A percentile compares a stretch with the other conserved stretches of the same genome.
Evolutionary conservation across 2,113 vertebrate genomes (phyloP).

Genomic region (Lampris incognitus): DNA sequence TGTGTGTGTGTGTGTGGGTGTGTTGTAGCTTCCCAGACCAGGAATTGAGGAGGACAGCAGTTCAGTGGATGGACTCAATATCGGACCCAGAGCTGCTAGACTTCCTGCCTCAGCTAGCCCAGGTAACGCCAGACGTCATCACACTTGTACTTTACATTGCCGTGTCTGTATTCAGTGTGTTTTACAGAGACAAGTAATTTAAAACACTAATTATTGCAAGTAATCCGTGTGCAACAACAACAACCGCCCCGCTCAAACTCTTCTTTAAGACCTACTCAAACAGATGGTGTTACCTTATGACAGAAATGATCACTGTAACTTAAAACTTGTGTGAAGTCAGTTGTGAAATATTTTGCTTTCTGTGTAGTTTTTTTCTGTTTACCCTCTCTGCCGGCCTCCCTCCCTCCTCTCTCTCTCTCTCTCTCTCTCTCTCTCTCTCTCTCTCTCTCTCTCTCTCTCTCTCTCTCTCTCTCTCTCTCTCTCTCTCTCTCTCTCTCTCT

Average conservation of each 20-base stretch:
- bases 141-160: not conserved
- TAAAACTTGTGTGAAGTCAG: too few species aligned
- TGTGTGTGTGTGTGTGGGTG: not conserved
- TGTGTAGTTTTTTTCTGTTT: not conserved
- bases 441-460: not conserved
- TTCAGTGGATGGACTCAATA: slow-evolving; percentile 96
- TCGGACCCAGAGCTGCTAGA: slow-evolving; percentile 93
- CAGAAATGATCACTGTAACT: too few species aligned
- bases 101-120: slow-evolving; percentile 96
- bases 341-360: not conserved
- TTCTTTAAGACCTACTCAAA: too few species aligned
- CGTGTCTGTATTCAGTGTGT: too few species aligned
- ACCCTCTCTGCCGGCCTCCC: slow-evolving; percentile 69
- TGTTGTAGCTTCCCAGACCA: slow-evolving; percentile 92
- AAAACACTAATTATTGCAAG: too few species aligned
- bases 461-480: not conserved
- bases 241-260: too few species aligned
- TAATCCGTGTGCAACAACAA: too few species aligned
- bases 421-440: not conserved
- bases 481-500: not conserved
- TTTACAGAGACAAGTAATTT: too few species aligned
- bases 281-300: too few species aligned
- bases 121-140: slow-evolving; percentile 79
- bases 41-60: slow-evolving; percentile 92
- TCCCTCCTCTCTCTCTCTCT: slow-evolving; percentile 59